Evolutionary conservation across 2,888 invertebrate genomes (phyloP).

Genomic region (Tachina lurida): DNA sequence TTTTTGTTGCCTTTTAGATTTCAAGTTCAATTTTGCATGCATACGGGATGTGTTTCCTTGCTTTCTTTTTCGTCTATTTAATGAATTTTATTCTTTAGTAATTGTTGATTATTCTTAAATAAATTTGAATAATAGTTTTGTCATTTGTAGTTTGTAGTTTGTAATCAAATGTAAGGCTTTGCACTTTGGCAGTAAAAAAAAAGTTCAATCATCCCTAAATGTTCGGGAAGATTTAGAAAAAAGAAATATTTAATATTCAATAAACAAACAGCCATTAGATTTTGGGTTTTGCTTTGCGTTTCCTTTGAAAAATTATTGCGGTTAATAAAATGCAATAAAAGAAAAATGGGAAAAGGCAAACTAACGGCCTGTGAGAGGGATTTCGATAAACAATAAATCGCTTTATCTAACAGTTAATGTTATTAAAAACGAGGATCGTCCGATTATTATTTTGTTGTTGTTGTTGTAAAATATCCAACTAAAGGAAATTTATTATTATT

Average conservation of each 20-base stretch:
- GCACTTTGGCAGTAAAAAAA: slow-evolving; percentile 8
- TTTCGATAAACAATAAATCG: slow-evolving; percentile 2
- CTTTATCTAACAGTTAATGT: slow-evolving; percentile 13
- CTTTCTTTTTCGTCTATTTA: background rate
- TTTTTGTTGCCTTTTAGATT: slow-evolving; percentile 28
- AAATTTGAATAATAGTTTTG: slow-evolving; percentile 70
- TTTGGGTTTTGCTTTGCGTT: slow-evolving; percentile 38
- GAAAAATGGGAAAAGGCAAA: background rate
- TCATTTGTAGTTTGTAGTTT: slow-evolving; percentile 61
- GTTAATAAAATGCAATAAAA: slow-evolving; percentile 40
- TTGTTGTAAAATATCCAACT: background rate
- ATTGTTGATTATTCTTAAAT: slow-evolving; percentile 62
- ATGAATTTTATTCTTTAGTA: slow-evolving; percentile 1
- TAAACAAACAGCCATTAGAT: slow-evolving; percentile 68
- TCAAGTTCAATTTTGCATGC: slow-evolving; percentile 68
- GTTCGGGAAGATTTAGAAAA: background rate
- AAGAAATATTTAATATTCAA: slow-evolving; percentile 41
- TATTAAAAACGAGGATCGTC: slow-evolving; percentile 6
- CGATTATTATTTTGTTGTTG: background rate
- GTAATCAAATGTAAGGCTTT: slow-evolving; percentile 41
- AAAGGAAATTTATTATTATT: slow-evolving; percentile 67
- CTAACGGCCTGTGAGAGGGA: slow-evolving; percentile 2
- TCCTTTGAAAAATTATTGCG: slow-evolving; percentile 21
- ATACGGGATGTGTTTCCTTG: slow-evolving; percentile 66
- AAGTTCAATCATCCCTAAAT: slow-evolving; percentile 10